These are phyloP conservation scores for Ibycter americanus DNA, from an alignment of 2,797 vertebrate species.

Conservation along the genomic window DNA sequence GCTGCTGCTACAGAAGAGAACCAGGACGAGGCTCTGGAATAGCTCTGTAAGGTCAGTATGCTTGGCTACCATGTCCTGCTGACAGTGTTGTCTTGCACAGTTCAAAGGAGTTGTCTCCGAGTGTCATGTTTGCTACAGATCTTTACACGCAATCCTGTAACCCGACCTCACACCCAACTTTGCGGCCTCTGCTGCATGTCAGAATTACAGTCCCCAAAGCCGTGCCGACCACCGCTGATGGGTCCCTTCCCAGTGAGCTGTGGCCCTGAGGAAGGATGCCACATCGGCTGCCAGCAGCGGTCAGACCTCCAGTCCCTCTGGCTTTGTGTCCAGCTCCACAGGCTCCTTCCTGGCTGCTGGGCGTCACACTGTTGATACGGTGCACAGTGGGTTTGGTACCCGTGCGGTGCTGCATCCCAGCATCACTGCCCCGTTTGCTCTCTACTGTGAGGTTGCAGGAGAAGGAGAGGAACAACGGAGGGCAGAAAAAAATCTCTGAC, in stretches of 20 bases:
- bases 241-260: not conserved
- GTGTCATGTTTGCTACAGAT: not conserved
- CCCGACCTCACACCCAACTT: not conserved
- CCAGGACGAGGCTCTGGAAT: not conserved
- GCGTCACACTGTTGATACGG: not conserved
- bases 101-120: not conserved
- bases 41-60: not conserved
- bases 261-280: not conserved
- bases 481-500: slow-evolving; percentile 68
- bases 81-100: not conserved
- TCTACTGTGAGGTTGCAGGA: slow-evolving; percentile 14
- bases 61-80: not conserved
- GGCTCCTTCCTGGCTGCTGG: not conserved
- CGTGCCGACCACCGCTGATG: not conserved
- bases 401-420: rapidly evolving
- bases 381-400: not conserved
- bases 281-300: not conserved
- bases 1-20: not conserved
- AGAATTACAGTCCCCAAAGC: not conserved
- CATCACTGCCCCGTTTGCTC: not conserved
- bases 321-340: not conserved
- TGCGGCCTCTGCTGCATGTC: not conserved
- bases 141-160: not conserved
- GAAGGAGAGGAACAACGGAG: slow-evolving; percentile 48
- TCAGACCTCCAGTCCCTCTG: not conserved